Evolutionary conservation across 2,113 vertebrate genomes (phyloP), one percentile per base, ranked within the genome.

Genomic region (Terrapene triunguis): DNA sequence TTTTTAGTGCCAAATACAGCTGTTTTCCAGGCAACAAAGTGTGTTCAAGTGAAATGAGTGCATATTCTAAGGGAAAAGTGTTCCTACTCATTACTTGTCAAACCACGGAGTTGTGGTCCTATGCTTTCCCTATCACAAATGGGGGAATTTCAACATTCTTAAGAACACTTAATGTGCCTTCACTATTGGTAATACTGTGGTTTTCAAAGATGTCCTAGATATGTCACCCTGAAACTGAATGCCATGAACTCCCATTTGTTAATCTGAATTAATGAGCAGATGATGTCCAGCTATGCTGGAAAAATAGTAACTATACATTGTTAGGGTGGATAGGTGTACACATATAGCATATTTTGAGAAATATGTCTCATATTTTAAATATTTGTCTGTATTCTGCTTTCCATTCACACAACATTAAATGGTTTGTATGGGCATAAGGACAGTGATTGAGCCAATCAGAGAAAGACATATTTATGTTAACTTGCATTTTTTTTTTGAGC

Each of bases 231-330:
- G 38, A 85, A 86, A 94, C 85, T 85, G 11, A 97, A 94, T 0
- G 0, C 50, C 76, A 78, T 80, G 82, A 96, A 85, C 87, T 92
- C 82, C 10, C 19, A 51, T 96, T 97, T 94, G 21, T 93, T 95
- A 96, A 97, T 97, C 82, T 95, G 93, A 96, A 95, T 94, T 97
- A 97, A 97, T 97, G 94, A 97, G 74, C 62, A 87, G 80, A 78
- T 44, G 47, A 97, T 94, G 80, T 95, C 89, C 95, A 95, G 78
- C 38, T 93, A 92, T 32, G 13, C 29, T 13, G 1, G 32, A 72
- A 83, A 88, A 94, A 62, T 35, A 92, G 78, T 53, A 92, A 57
- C 42, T 19, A 4, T 74, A 25, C 44, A 83, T 85, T 80, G 11
- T 78, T 94, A 90, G 9, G 22, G 14, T 51, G 89, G 55, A 89